Conservation (phyloP, 2,888 invertebrate species). For the Rotaria socialis region DNA sequence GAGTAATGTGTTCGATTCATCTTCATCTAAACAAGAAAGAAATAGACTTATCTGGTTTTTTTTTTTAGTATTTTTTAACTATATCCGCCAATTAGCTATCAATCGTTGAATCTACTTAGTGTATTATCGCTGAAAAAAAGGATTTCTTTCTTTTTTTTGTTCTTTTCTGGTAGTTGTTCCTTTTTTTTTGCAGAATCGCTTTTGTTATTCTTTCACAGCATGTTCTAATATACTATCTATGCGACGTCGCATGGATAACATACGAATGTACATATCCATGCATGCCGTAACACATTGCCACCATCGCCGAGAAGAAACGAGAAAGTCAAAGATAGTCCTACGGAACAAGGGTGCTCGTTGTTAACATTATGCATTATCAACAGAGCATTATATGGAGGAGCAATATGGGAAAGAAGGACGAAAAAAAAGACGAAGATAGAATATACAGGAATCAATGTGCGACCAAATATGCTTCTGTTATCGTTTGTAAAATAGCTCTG, state of each 20-base stretch:
- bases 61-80: background rate
- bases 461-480: background rate
- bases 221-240: background rate
- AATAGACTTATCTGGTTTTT: background rate
- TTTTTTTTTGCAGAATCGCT: background rate
- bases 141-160: background rate
- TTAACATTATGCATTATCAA: background rate
- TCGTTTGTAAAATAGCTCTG: background rate
- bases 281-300: background rate
- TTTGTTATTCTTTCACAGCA: conserved; percentile 13
- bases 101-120: background rate
- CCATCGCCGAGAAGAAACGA: background rate
- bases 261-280: background rate
- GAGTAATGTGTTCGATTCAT: background rate
- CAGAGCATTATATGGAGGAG: background rate
- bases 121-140: background rate
- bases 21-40: background rate
- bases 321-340: background rate
- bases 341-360: background rate
- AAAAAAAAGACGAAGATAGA: background rate
- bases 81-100: background rate
- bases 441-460: background rate
- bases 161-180: background rate
- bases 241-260: background rate
- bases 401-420: background rate